phyloP scores from a whole-genome alignment of 2,797 vertebrate genomes.

The Clarias platycephalus region DNA sequence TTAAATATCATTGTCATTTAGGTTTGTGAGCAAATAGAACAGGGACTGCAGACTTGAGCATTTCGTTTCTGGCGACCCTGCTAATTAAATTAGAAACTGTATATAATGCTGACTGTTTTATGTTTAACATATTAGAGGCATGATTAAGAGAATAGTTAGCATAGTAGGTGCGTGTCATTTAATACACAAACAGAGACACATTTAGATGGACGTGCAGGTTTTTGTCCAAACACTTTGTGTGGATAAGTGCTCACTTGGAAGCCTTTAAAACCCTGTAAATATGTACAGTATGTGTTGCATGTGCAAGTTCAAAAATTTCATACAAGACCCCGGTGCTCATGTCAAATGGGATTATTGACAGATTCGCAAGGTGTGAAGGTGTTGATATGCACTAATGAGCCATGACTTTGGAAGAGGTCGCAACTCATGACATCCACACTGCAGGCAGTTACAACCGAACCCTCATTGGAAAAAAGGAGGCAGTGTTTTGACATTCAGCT shows the following conservation, averaged over 20 bases:
- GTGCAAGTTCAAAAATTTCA: background rate
- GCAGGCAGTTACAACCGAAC: background rate
- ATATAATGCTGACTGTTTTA: background rate
- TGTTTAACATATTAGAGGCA: background rate
- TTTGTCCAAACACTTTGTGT: constrained; percentile 26
- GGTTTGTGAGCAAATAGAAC: background rate
- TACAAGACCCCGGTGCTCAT: background rate
- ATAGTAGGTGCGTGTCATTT: background rate
- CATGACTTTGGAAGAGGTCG: constrained; percentile 44
- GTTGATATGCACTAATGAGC: constrained; percentile 51
- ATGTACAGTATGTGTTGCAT: constrained; percentile 7
- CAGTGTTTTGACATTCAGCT: constrained; percentile 39
- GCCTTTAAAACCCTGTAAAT: constrained; percentile 37
- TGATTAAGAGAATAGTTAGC: background rate
- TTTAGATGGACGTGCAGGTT: constrained; percentile 17
- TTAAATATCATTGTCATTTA: background rate
- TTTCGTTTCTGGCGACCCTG: background rate
- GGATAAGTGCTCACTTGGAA: background rate
- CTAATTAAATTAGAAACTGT: background rate
- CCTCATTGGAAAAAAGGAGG: constrained; percentile 31
- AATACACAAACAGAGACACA: constrained; percentile 21
- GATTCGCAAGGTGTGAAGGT: constrained; percentile 46
- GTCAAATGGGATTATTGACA: constrained; percentile 40
- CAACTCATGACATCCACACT: constrained; percentile 19
- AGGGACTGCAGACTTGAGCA: background rate